A percentile compares a stretch with the other conserved stretches of the same genome.
phyloP scores from a whole-genome alignment of 64 coral and sea anemone species.

The Montipora capricornis region DNA sequence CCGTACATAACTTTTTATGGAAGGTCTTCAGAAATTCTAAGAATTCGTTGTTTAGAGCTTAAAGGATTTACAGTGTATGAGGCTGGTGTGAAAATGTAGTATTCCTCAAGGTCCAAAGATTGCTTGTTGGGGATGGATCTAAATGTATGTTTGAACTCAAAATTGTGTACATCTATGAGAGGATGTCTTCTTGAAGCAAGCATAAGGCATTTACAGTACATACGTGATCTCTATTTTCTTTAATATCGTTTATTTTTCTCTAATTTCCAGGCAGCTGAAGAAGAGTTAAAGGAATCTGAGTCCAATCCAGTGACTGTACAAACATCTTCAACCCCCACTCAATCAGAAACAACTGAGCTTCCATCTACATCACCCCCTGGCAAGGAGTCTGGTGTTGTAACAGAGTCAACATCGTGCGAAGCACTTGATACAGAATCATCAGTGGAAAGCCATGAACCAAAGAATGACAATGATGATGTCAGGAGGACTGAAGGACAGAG shows the following conservation, averaged over 20 bases:
- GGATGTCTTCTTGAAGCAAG: no score
- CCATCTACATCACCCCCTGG: conserved; percentile 22
- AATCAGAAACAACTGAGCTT: conserved; percentile 36
- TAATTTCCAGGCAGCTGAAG: conserved; percentile 70
- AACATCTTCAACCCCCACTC: conserved; percentile 49
- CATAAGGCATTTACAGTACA: no score
- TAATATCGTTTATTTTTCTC: not conserved
- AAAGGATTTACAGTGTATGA: no score
- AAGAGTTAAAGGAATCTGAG: conserved; percentile 67
- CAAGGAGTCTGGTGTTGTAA: not conserved
- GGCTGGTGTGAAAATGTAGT: no score
- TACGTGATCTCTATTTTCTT: no score
- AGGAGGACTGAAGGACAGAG: not conserved
- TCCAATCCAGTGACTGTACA: conserved; percentile 41
- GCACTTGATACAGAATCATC: conserved; percentile 3
- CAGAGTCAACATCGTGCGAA: conserved; percentile 19
- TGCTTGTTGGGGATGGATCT: no score
- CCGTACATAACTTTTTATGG: no score
- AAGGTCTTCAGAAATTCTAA: no score
- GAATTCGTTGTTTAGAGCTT: no score
- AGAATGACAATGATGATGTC: conserved; percentile 39
- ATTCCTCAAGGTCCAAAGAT: no score
- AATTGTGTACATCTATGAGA: no score
- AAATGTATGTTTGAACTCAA: no score
- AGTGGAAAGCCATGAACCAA: conserved; percentile 38